Percentiles rank a stretch among this genome's conserved stretches.
phyloP scores from a whole-genome alignment of 2,113 vertebrate genomes.

The Nettapus auritus region DNA sequence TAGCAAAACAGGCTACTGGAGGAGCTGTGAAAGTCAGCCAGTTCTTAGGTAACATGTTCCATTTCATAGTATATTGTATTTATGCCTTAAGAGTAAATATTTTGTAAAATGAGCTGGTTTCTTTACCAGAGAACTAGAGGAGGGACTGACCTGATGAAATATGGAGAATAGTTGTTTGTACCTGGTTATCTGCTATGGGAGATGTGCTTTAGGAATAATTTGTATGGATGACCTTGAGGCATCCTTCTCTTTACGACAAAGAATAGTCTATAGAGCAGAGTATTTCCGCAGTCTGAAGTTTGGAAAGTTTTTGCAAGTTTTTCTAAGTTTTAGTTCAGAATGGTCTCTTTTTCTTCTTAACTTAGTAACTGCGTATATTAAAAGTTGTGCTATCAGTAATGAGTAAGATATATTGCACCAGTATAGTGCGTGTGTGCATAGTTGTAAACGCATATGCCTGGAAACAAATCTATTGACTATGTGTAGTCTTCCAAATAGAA shows the following conservation, averaged over 20 bases:
- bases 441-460: accelerated
- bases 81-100: neutral
- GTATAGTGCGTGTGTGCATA: neutral
- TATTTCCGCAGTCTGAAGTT: neutral
- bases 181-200: neutral
- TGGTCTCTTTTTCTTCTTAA: neutral
- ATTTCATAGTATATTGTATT: neutral
- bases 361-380: neutral
- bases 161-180: neutral
- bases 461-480: neutral
- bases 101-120: neutral
- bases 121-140: neutral
- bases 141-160: neutral
- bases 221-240: neutral
- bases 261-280: neutral
- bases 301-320: neutral
- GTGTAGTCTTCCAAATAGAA: neutral
- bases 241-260: neutral
- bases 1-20: conserved; percentile 95
- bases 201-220: neutral
- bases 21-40: conserved; percentile 98
- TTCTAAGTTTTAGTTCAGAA: neutral
- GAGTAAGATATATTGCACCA: neutral
- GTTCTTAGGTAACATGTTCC: conserved; percentile 85
- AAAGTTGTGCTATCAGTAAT: neutral